phyloP scores from a whole-genome alignment of 1,140 invertebrate genomes.

The Probaryconus sp. region DNA sequence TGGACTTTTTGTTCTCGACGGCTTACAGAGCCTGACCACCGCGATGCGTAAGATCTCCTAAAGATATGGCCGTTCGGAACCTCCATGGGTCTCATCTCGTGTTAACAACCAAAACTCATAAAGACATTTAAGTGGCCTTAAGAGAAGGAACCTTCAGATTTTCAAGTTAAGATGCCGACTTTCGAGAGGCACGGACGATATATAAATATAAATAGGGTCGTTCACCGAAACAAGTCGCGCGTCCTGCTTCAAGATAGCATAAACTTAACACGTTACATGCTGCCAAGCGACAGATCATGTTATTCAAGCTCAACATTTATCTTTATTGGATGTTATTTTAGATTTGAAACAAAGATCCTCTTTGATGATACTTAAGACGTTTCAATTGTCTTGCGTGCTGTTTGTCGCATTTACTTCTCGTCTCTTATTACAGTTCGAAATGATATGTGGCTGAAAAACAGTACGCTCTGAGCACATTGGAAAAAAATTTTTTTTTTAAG shows the following conservation, averaged over 20 bases:
- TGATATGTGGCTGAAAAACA: no score
- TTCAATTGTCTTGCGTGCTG: slow-evolving; percentile 46
- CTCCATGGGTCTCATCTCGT: slow-evolving; percentile 62
- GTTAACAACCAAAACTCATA: slow-evolving; percentile 75
- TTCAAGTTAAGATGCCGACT: slow-evolving; percentile 64
- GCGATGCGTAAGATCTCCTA: slow-evolving; percentile 51
- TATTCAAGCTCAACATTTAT: slow-evolving; percentile 55
- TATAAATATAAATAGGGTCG: slow-evolving; percentile 64
- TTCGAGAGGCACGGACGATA: slow-evolving; percentile 55
- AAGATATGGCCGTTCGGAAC: slow-evolving; percentile 45
- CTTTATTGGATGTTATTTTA: slow-evolving; percentile 58
- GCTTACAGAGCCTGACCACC: slow-evolving; percentile 53
- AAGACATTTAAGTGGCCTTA: slow-evolving; percentile 72
- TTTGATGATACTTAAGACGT: slow-evolving; percentile 16
- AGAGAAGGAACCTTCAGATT: slow-evolving; percentile 64
- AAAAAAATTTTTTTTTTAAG: no score
- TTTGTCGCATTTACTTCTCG: neutral
- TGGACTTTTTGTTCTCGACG: slow-evolving; percentile 47
- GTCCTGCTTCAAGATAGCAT: slow-evolving; percentile 56
- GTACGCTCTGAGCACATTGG: no score
- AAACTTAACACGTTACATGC: slow-evolving; percentile 60
- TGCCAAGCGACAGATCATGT: slow-evolving; percentile 58
- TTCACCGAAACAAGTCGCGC: slow-evolving; percentile 63
- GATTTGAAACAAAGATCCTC: slow-evolving; percentile 48
- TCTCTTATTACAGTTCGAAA: slow-evolving; percentile 25